Conservation (phyloP, 2,888 invertebrate species). For the Eustalomyia histrio region DNA sequence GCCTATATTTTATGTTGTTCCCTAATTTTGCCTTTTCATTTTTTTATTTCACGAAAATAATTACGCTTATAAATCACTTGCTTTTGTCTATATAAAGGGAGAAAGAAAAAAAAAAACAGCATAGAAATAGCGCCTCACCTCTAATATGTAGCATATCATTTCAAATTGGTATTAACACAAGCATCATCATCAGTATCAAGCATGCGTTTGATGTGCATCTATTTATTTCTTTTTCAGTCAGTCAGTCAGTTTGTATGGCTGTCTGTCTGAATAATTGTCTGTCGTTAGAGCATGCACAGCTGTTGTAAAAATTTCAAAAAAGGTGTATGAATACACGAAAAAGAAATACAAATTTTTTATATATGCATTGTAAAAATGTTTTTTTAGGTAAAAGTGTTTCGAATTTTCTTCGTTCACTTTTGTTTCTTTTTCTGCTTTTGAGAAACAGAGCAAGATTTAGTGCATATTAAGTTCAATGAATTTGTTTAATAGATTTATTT, state of each 20-base stretch:
- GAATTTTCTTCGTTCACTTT: neutral
- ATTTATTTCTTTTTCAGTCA: neutral
- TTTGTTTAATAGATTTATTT: constrained; percentile 32
- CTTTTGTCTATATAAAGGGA: constrained; percentile 25
- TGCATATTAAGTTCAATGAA: constrained; percentile 48
- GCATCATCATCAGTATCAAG: constrained; percentile 29
- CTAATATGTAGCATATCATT: constrained; percentile 46
- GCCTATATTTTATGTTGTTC: neutral
- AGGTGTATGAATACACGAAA: constrained; percentile 20
- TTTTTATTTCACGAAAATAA: constrained; percentile 58
- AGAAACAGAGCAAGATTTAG: constrained; percentile 53
- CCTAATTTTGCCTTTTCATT: constrained; percentile 50
- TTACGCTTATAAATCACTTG: constrained; percentile 63
- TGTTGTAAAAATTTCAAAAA: constrained; percentile 63
- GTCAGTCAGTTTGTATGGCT: neutral
- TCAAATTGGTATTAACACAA: constrained; percentile 48
- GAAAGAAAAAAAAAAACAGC: constrained; percentile 1
- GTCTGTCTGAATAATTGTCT: constrained; percentile 5
- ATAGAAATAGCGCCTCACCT: constrained; percentile 45
- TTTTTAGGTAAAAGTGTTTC: neutral
- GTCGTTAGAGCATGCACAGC: constrained; percentile 40
- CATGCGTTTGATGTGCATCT: constrained; percentile 40
- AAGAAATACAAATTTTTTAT: constrained; percentile 3
- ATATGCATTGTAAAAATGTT: neutral
- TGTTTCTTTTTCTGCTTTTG: neutral